A percentile compares a stretch with the other conserved stretches of the same genome.
Evolutionary conservation across 1,140 invertebrate species (phyloP).

Genomic region (Carposina sasakii): DNA sequence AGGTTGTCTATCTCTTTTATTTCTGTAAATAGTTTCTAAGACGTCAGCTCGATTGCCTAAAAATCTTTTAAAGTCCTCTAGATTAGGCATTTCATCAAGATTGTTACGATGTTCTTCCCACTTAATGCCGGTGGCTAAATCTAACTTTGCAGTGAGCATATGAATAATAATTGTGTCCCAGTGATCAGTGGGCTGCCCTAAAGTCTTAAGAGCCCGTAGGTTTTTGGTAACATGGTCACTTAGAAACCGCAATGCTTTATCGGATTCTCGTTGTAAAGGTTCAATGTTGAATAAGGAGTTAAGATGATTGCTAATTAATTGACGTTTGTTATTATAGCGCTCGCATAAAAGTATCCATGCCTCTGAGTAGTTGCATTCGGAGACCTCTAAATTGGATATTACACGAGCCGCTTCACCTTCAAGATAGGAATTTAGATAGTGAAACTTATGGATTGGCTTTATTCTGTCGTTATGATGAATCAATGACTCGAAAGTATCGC

Average conservation of each 20-base stretch:
- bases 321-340: slow-evolving; percentile 33
- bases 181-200: background rate
- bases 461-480: slow-evolving; percentile 31
- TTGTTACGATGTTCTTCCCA: background rate
- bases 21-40: background rate
- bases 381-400: slow-evolving; percentile 29
- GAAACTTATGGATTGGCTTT: slow-evolving; percentile 32
- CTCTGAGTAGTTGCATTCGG: slow-evolving; percentile 32
- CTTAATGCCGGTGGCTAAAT: background rate
- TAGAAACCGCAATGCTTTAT: slow-evolving; percentile 6
- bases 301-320: slow-evolving; percentile 20
- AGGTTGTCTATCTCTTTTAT: background rate
- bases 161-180: background rate
- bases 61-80: background rate
- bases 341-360: slow-evolving; percentile 39
- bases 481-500: slow-evolving; percentile 32
- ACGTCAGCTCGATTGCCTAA: background rate
- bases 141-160: background rate
- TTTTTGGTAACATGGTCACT: background rate
- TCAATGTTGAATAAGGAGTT: slow-evolving; percentile 6
- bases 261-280: background rate
- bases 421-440: slow-evolving; percentile 37
- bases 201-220: background rate
- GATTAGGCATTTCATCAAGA: background rate
- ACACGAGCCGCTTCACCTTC: slow-evolving; percentile 27